A percentile compares a stretch with the other conserved stretches of the same genome.
Evolutionary conservation across 2,113 vertebrate species (phyloP).

Genomic region (Neogale vison): DNA sequence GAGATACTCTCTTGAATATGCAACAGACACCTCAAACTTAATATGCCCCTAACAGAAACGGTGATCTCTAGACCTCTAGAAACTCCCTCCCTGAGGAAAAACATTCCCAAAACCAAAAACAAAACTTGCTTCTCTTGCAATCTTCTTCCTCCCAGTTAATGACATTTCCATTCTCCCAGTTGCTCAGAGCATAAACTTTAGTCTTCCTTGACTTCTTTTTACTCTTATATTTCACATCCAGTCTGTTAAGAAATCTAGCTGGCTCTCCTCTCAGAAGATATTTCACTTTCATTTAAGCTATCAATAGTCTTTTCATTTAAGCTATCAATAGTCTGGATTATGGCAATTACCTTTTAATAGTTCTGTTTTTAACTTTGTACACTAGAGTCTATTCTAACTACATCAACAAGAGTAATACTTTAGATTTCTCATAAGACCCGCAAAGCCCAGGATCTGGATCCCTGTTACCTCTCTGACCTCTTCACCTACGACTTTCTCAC

Average conservation of each 20-base stretch:
- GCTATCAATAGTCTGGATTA: neutral
- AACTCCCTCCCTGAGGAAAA: neutral
- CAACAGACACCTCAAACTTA: neutral
- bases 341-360: neutral
- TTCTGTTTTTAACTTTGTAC: neutral
- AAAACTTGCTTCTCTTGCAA: neutral
- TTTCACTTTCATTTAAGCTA: neutral
- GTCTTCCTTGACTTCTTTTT: neutral
- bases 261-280: neutral
- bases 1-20: neutral
- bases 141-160: neutral
- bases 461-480: neutral
- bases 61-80: neutral
- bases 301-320: neutral
- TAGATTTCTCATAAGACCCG: rapidly evolving
- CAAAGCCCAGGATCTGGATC: neutral
- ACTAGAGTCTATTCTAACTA: neutral
- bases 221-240: neutral
- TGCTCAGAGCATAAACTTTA: neutral
- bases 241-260: neutral
- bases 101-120: neutral
- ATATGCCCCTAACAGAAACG: neutral
- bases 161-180: neutral
- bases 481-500: neutral
- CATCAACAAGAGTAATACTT: neutral